Base-by-base conservation (phyloP, 2,113 vertebrate species). In the Excalfactoria chinensis region DNA sequence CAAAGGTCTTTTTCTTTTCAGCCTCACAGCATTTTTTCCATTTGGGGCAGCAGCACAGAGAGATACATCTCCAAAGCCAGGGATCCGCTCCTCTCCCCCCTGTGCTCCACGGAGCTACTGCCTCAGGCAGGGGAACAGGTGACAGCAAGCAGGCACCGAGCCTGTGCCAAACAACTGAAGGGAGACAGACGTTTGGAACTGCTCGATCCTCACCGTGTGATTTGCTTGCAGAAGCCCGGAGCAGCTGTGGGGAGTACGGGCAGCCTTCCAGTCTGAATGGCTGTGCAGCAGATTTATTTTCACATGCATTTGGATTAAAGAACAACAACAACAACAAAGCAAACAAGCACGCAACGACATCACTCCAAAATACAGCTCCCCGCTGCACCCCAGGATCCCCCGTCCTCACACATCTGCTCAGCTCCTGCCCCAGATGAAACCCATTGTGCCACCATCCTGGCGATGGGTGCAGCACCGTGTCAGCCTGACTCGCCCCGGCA, bases 21-120 rank as follows among this genome's bases (percentile, higher is more conserved):
- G 0, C 4, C 0, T 40, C 23, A 3, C 30, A 56, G 0, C 13
- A 60, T 64, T 40, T 53, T 56, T 53, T 40, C 49, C 59, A 37
- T 2, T n/a, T 1, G 1, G 56, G 43, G 67, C 35, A 81, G 48
- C 11, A 69, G 84, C 35, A 25, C 21, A 48, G 15, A 75, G 70
- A 79, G 72, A 41, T 37, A 32, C 2, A 20, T 84, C n/a, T 70
- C 49, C 89, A 59, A 41, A 73, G 78, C 46, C 75, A n/a, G 30
- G 32, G 76, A 55, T 15, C 51, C 41, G 28, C 22, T 58, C 67
- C 88, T 49, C 80, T 51, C n/a, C 43, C 66, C 55, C 48, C 32
- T 43, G 9, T 55, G 71, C 51, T 80, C 43, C 69, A 0, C 0
- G 41, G 28, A 73, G 56, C 79, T 59, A 2, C 3, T 13, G 68